A percentile compares a stretch with the other conserved stretches of the same genome.
Conservation (phyloP, 1,140 invertebrate species). For the Magallana gigas region DNA sequence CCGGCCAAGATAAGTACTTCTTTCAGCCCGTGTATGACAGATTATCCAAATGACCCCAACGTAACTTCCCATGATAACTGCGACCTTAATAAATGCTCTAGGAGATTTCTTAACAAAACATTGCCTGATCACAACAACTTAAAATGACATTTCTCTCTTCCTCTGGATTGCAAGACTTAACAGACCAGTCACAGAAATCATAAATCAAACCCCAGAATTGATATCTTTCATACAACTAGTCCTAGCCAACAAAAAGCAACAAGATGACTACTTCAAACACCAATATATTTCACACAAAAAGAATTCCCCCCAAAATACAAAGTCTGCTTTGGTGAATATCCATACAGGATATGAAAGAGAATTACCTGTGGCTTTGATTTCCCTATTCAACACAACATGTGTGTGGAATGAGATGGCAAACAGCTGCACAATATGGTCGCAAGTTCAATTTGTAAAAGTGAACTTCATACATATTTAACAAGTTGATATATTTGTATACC, state of each 20-base stretch:
- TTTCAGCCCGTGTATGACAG: neutral
- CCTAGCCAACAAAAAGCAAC: neutral
- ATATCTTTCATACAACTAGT: neutral
- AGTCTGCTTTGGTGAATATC: neutral
- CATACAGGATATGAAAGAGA: constrained; percentile 11
- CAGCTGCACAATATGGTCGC: neutral
- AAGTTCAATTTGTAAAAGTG: constrained; percentile 35
- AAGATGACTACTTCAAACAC: constrained; percentile 13
- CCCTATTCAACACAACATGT: neutral
- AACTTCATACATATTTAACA: constrained; percentile 25
- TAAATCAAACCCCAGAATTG: neutral
- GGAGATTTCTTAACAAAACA: neutral
- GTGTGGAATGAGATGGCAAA: neutral
- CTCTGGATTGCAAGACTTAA: no score
- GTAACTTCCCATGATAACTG: neutral
- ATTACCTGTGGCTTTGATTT: neutral
- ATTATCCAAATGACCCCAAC: neutral
- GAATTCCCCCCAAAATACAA: neutral
- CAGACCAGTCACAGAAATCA: neutral
- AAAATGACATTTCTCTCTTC: neutral
- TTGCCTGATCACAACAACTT: neutral
- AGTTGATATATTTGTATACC: constrained; percentile 28
- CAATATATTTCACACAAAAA: neutral
- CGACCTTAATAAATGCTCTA: neutral
- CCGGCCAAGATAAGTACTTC: neutral